Evolutionary conservation across 2,888 invertebrate species (phyloP), one percentile per base, ranked within the genome.

Genomic region (Sinopyrophorus schimmeli): DNA sequence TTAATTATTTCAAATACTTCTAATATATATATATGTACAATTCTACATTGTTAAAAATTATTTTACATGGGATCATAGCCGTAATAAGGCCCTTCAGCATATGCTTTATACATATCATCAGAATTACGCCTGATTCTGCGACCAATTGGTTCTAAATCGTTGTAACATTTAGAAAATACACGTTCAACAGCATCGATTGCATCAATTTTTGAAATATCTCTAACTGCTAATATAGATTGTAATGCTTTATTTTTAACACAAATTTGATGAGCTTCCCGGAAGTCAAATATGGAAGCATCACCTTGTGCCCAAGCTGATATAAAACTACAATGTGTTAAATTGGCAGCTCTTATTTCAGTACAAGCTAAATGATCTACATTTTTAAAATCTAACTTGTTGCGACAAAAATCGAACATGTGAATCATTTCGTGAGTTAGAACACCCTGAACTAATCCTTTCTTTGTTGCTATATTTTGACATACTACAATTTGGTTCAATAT

Each of bases 391-490:
- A 95, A 69, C 31, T 96, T 82, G 57, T 93, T 89, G 27, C 86
- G 81, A 69, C 97, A 97, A 68, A 84, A 89, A 72, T 97, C 97
- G 67, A 93, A 96, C 91, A 96, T 95, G 70, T 97, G 97, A 31
- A 96, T 87, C 81, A 97, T 82, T 74, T 97, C 97, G 64, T 97
- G 97, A 0, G 87, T 83, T 26, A 97, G 69, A 1, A 93, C 88
- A 12, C 86, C 87, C 68, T 89, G 88, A 0, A 92, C 82, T 70
- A 85, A 77, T 6, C 83, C 82, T 66, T 84, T 78, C 15, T 76
- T 78, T 11, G 73, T 79, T 0, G 87, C 86, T 43, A 84, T 86
- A 72, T 96, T 96, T 68, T 95, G 91, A 63, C 96, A 97, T 1
- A 97, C 80, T 0, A 97, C 87, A 53, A 97, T 85, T 76, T 93